phyloP scores from a whole-genome alignment of 2,888 invertebrate species.

The Globia sparganii region DNA sequence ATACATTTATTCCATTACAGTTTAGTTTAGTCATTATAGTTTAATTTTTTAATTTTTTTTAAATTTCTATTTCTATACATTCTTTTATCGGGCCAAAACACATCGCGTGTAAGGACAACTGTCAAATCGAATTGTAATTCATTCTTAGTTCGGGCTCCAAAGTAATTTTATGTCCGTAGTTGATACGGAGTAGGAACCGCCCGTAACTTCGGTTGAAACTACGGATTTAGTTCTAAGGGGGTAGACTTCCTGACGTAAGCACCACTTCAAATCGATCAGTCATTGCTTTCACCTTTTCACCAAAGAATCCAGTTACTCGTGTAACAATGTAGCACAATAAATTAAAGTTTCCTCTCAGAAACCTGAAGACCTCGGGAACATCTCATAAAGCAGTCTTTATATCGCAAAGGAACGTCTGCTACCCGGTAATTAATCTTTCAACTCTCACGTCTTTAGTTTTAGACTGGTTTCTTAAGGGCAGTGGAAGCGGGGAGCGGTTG shows the following conservation, averaged over 20 bases:
- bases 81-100: too few relatives aligned
- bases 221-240: too few relatives aligned
- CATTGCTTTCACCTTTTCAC: neutral
- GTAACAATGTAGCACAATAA: slow-evolving; percentile 46
- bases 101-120: too few relatives aligned
- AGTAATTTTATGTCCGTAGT: neutral
- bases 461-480: slow-evolving; percentile 12
- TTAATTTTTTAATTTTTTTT: too few relatives aligned
- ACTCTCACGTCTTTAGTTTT: slow-evolving; percentile 65
- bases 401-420: slow-evolving; percentile 69
- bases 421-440: slow-evolving; percentile 74
- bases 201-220: neutral
- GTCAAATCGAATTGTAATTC: neutral
- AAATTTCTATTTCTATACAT: too few relatives aligned
- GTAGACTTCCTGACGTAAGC: neutral
- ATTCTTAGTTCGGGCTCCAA: neutral
- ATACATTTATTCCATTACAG: too few relatives aligned
- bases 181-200: too few relatives aligned
- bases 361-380: slow-evolving; percentile 56
- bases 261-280: neutral
- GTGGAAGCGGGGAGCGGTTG: slow-evolving; percentile 16
- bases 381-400: slow-evolving; percentile 65
- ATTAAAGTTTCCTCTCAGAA: slow-evolving; percentile 47
- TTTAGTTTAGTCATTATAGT: too few relatives aligned
- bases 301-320: neutral